Conservation (phyloP, 2,797 vertebrate genomes). For the Neomorphus geoffroyi region DNA sequence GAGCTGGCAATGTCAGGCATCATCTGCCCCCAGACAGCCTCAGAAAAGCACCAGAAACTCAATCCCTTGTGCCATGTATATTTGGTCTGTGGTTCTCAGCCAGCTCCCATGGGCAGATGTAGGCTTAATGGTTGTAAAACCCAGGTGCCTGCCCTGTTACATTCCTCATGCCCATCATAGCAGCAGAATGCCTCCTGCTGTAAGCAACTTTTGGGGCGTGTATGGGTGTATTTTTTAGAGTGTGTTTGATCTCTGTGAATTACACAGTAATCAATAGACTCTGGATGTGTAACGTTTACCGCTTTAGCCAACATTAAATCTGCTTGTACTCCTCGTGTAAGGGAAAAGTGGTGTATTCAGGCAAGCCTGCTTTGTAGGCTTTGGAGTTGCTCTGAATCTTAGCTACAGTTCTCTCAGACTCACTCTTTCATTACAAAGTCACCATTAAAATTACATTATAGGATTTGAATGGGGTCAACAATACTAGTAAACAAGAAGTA, state of each 20-base stretch:
- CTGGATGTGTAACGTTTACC: neutral
- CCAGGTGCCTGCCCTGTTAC: rapidly evolving
- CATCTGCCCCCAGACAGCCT: neutral
- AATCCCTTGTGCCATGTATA: rapidly evolving
- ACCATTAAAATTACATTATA: conserved; percentile 58
- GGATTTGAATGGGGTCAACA: conserved; percentile 29
- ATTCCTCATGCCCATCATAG: neutral
- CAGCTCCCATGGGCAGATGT: neutral
- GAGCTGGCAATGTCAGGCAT: neutral
- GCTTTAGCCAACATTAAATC: neutral
- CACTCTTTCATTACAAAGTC: conserved; percentile 33
- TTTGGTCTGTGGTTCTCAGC: neutral
- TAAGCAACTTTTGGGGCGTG: neutral
- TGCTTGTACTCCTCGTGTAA: neutral
- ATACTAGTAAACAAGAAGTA: conserved; percentile 55
- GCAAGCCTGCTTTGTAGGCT: neutral
- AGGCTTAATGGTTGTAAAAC: rapidly evolving
- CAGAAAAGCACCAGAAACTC: neutral
- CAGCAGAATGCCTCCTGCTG: neutral
- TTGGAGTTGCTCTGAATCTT: neutral
- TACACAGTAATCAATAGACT: neutral
- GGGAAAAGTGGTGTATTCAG: neutral
- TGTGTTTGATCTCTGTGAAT: neutral
- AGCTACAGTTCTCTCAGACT: neutral
- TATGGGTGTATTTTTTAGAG: neutral